phyloP scores from a whole-genome alignment of 2,113 vertebrate genomes.

The Cyanistes caeruleus region DNA sequence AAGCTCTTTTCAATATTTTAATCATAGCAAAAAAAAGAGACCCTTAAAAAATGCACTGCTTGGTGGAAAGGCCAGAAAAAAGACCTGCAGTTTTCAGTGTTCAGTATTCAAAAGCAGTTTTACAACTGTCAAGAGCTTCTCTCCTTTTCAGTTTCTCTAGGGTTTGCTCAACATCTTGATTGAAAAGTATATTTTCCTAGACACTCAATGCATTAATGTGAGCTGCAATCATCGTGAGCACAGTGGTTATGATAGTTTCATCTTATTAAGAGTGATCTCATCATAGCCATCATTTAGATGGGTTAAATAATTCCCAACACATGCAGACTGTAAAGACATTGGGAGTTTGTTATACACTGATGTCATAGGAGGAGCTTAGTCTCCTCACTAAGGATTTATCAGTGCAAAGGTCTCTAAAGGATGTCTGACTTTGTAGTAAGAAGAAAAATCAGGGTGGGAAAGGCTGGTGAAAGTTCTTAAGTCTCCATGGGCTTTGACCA shows the following conservation, averaged over 20 bases:
- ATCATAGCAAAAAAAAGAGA: background rate
- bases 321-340: conserved; percentile 19
- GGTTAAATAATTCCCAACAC: conserved; percentile 15
- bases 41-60: background rate
- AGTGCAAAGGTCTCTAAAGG: conserved; percentile 8
- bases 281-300: background rate
- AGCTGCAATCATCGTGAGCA: background rate
- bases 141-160: background rate
- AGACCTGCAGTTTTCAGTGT: background rate
- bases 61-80: background rate
- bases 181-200: background rate
- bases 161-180: background rate
- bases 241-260: background rate
- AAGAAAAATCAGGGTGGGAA: background rate
- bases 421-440: background rate
- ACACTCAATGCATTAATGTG: background rate
- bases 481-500: background rate
- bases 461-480: background rate
- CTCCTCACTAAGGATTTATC: conserved; percentile 11
- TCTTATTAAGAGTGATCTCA: conserved; percentile 45
- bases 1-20: background rate
- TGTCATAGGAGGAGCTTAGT: conserved; percentile 41
- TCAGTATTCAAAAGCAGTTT: background rate
- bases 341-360: conserved; percentile 9
- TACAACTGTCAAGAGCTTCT: background rate